These are phyloP conservation scores for Sinodicranocentrus sp. DNA, from an alignment of 2,888 invertebrate species.

Conservation along the genomic window DNA sequence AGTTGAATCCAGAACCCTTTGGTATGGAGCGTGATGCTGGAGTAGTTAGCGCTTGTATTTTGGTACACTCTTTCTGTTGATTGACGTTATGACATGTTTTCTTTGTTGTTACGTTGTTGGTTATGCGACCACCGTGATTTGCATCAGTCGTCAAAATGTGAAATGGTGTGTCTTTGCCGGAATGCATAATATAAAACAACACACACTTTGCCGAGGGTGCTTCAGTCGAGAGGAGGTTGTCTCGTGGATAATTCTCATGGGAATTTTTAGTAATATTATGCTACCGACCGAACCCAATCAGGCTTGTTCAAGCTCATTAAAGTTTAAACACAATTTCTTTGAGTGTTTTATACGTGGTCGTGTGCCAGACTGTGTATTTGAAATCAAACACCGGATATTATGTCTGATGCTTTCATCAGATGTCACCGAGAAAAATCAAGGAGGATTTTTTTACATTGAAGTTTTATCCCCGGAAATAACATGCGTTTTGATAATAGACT, in stretches of 20 bases:
- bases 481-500: neutral
- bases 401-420: conserved; percentile 59
- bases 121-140: no score
- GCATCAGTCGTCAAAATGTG: no score
- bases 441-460: neutral
- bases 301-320: conserved; percentile 64
- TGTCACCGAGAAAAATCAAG: conserved; percentile 33
- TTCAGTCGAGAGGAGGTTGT: neutral
- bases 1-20: neutral
- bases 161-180: no score
- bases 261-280: conserved; percentile 28
- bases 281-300: conserved; percentile 14
- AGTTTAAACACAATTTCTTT: conserved; percentile 61
- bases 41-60: neutral
- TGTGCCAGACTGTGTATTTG: conserved; percentile 37
- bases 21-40: neutral
- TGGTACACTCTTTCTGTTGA: conserved; percentile 36
- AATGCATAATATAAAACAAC: neutral
- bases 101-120: conserved; percentile 10
- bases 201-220: no score
- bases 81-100: conserved; percentile 44
- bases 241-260: conserved; percentile 29
- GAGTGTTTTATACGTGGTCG: conserved; percentile 29
- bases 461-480: conserved; percentile 53
- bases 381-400: conserved; percentile 66